Evolutionary conservation across 2,113 vertebrate species (phyloP).

Genomic region (Phylloscopus trochiloides): DNA sequence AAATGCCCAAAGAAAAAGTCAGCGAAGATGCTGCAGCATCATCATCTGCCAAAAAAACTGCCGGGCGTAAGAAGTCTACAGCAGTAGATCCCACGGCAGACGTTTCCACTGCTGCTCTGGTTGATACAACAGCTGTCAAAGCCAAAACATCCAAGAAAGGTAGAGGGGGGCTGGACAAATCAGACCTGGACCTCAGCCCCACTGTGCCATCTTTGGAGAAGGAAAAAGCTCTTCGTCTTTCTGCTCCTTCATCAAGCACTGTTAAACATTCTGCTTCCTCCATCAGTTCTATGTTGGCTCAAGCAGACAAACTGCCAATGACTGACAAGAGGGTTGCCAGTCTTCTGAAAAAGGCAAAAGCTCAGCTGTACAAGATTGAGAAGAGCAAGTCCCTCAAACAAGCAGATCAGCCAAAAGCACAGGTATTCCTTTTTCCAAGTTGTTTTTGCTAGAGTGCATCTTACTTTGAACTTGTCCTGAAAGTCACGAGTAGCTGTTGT

Average conservation of each 20-base stretch:
- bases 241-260: conserved; percentile 69
- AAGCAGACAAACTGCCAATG: conserved; percentile 91
- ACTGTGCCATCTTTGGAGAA: conserved; percentile 74
- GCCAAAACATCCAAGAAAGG: conserved; percentile 88
- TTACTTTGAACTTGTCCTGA: not conserved
- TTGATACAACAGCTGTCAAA: conserved; percentile 77
- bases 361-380: conserved; percentile 93
- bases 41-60: conserved; percentile 74
- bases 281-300: conserved; percentile 87
- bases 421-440: conserved; percentile 74
- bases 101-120: conserved; percentile 62
- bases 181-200: conserved; percentile 76
- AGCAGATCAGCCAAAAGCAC: conserved; percentile 90
- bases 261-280: conserved; percentile 85
- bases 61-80: conserved; percentile 82
- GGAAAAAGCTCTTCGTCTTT: conserved; percentile 77
- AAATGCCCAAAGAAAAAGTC: conserved; percentile 74
- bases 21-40: conserved; percentile 69
- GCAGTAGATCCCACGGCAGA: conserved; percentile 74
- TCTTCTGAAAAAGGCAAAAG: conserved; percentile 94
- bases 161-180: conserved; percentile 77
- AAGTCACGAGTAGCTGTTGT: not conserved
- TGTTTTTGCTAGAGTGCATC: not conserved
- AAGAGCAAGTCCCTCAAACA: conserved; percentile 93
- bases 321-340: conserved; percentile 92